Conservation (phyloP, 2,797 vertebrate genomes). For the Hozukius guyotensis region DNA sequence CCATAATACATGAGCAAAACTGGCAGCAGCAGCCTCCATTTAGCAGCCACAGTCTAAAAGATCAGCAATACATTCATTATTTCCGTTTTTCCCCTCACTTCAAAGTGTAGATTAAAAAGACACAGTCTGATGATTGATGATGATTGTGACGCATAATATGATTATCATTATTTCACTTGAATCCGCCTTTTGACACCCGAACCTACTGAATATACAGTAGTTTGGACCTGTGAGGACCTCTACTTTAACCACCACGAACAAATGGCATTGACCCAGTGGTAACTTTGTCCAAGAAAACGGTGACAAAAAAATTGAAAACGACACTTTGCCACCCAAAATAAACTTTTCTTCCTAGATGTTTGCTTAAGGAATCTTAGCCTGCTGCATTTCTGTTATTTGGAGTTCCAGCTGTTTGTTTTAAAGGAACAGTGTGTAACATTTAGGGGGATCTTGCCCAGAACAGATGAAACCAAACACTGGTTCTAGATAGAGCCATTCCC, state of each 20-base stretch:
- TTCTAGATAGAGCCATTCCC: no score
- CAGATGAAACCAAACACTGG: no score
- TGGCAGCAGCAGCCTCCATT: not conserved
- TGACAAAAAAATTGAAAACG: rapidly evolving
- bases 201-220: not conserved
- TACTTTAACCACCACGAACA: not conserved
- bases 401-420: no score
- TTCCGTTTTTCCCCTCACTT: not conserved
- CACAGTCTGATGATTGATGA: not conserved
- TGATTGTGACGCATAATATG: not conserved
- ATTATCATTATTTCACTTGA: not conserved
- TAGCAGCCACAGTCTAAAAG: not conserved
- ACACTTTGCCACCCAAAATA: rapidly evolving
- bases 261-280: not conserved
- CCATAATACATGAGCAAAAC: not conserved
- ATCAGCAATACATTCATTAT: not conserved
- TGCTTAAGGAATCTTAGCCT: no score
- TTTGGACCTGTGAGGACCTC: not conserved
- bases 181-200: not conserved
- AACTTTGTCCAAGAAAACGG: not conserved
- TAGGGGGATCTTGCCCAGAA: no score
- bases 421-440: no score
- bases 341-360: not conserved
- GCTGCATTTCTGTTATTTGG: no score
- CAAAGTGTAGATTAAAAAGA: not conserved